Base-by-base conservation (phyloP, 2,888 invertebrate genomes). In the Zaprionus bogoriensis region DNA sequence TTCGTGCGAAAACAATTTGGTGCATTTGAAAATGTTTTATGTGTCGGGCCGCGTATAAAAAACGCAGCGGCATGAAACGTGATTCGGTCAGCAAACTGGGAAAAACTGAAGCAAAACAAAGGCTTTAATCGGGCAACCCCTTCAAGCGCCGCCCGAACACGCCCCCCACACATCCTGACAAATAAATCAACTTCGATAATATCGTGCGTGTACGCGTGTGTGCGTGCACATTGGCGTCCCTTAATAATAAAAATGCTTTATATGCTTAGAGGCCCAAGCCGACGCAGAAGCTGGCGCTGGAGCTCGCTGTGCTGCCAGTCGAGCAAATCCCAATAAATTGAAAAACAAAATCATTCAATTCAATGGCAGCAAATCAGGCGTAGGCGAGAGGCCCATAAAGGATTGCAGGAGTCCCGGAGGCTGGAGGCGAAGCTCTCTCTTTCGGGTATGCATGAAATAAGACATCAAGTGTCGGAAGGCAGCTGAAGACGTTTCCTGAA, bases 341-440 rank as follows among this genome's bases (percentile, higher is more conserved):
- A 82, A 85, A 85, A 87, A 87, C 82, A 78, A 82, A 87, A 85
- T 84, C 81, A 82, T 87, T 87, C 87, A 82, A 87, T 82, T 81
- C 82, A 77, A 80, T 77, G 82, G 87, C 72, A 54, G 67, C 87
- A 77, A 87, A 81, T 87, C 81, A 81, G 78, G 85, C 87, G 74
- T 72, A 62, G 77, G 65, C 77, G 42, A 67, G 57, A 69, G 47
- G 23, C n/a, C 63, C 70, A 48, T 44, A 63, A 71, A 76, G 86
- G 73, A 68, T 68, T 60, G 46, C 23, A 50, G 20, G 5, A 19
- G 17, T 6, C n/a, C 17, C n/a, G 22, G 12, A 22, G 20, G 17
- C 19, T n/a, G 20, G 38, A 47, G 30, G 63, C 48, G 50, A 57
- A 46, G 1, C n/a, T 51, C 46, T n/a, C 36, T 17, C 23, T 28